phyloP scores from a whole-genome alignment of 2,888 invertebrate species.

The Ferrisia virgata region DNA sequence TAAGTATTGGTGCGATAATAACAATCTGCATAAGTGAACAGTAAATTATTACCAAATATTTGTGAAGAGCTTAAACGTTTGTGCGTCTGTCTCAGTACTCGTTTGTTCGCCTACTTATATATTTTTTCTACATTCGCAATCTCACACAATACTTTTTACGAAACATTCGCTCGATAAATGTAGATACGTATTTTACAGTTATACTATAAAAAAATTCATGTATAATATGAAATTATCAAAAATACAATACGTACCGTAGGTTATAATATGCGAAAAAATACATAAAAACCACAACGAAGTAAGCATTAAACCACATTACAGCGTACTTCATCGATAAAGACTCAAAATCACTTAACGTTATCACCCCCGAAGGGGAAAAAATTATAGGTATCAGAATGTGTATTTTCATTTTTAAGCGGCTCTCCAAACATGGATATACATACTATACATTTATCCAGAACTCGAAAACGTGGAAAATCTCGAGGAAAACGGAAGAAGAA shows the following conservation, averaged over 20 bases:
- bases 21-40: not conserved
- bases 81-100: no score
- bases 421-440: not conserved
- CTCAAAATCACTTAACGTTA: not conserved
- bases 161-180: no score
- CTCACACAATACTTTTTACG: no score
- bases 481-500: not conserved
- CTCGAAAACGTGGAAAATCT: not conserved
- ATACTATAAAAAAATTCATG: no score
- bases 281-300: no score
- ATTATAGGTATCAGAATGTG: not conserved
- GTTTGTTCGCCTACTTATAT: no score
- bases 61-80: not conserved
- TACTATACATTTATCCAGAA: not conserved
- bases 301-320: no score
- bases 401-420: not conserved
- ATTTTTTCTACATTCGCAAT: no score
- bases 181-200: no score
- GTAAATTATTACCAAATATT: not conserved
- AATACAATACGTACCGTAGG: no score
- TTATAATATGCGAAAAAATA: no score
- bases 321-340: not conserved
- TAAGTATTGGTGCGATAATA: not conserved
- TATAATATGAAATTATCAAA: no score
- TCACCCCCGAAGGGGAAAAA: not conserved